Conservation (phyloP, 2,888 invertebrate species). For the Ormia ochracea region DNA sequence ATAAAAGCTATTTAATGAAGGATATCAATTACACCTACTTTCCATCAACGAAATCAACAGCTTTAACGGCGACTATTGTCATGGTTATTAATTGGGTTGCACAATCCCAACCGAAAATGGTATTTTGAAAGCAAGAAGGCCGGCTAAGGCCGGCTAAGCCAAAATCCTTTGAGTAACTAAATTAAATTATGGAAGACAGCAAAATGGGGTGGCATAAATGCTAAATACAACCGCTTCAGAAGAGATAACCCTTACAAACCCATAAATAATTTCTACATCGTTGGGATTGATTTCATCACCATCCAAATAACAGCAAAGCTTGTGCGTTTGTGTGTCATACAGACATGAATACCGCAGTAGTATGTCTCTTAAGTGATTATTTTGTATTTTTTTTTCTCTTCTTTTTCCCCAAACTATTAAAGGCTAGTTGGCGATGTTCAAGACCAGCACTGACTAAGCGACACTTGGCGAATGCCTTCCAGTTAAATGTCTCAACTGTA, state of each 20-base stretch:
- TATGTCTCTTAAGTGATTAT: conserved; percentile 8
- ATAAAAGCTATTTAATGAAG: conserved; percentile 63
- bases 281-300: conserved; percentile 53
- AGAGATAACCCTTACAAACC: conserved; percentile 38
- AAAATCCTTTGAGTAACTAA: conserved; percentile 38
- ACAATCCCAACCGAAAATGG: background rate
- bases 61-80: conserved; percentile 62
- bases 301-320: background rate
- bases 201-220: background rate
- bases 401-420: background rate
- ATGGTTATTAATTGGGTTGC: conserved; percentile 68
- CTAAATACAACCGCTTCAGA: background rate
- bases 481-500: conserved; percentile 51
- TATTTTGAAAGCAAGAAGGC: background rate
- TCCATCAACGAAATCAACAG: conserved; percentile 10
- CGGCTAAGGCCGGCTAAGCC: conserved; percentile 36
- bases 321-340: background rate
- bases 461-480: conserved; percentile 55
- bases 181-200: conserved; percentile 37
- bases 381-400: conserved; percentile 4
- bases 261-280: background rate
- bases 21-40: background rate
- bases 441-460: conserved; percentile 1
- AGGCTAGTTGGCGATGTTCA: background rate
- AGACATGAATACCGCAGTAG: no score